Percentiles rank a stretch among this genome's conserved stretches.
phyloP scores from a whole-genome alignment of 1,140 invertebrate species.

The Drosophila suzukii region DNA sequence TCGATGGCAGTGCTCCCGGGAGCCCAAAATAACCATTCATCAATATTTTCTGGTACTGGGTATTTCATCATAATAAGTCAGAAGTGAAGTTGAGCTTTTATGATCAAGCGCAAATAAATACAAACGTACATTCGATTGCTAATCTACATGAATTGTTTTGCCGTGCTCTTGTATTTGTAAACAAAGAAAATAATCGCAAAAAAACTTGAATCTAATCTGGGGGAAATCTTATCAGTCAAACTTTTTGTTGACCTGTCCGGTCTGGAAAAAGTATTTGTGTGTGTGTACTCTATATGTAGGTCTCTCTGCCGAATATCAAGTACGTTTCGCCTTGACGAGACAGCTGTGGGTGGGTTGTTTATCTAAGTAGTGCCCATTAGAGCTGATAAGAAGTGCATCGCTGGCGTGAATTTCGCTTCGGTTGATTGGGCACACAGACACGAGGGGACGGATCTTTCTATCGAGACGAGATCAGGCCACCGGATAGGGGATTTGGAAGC shows the following conservation, averaged over 20 bases:
- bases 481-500: background rate
- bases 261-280: constrained; percentile 38
- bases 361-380: constrained; percentile 27
- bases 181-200: constrained; percentile 61
- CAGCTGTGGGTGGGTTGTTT: constrained; percentile 26
- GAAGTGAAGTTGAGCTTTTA: constrained; percentile 19
- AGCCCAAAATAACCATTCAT: constrained; percentile 19
- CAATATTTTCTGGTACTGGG: background rate
- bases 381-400: constrained; percentile 34
- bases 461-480: constrained; percentile 15
- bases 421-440: background rate
- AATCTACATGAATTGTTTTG: constrained; percentile 44
- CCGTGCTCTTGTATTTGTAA: constrained; percentile 40
- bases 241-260: constrained; percentile 51
- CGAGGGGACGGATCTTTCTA: constrained; percentile 11
- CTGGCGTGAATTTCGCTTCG: constrained; percentile 10
- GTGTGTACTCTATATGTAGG: constrained; percentile 24
- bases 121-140: constrained; percentile 35
- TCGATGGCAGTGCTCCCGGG: background rate
- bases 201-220: constrained; percentile 49
- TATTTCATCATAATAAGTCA: constrained; percentile 44
- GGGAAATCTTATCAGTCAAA: constrained; percentile 59
- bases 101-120: constrained; percentile 32
- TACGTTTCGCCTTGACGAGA: constrained; percentile 22
- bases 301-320: constrained; percentile 35